Conservation (phyloP, 2,888 invertebrate genomes). For the Callosobruchus maculatus region DNA sequence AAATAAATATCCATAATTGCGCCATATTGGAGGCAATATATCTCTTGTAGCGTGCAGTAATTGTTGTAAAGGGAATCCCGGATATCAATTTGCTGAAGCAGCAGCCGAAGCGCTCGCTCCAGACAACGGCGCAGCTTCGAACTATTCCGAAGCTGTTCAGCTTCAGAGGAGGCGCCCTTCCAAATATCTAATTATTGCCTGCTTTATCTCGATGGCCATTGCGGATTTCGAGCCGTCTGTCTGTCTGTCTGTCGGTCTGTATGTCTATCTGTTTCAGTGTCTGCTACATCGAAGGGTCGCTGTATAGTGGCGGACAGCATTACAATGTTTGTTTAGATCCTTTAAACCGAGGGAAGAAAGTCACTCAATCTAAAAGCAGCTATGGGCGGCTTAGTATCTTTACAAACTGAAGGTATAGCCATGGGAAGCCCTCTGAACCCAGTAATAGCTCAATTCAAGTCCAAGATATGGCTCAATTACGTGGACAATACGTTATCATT, state of each 20-base stretch:
- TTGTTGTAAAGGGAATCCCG: conserved; percentile 30
- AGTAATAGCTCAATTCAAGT: no score
- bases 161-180: neutral
- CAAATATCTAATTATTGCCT: neutral
- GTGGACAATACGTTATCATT: no score
- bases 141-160: neutral
- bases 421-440: no score
- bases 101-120: no score
- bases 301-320: no score
- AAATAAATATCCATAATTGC: conserved; percentile 38
- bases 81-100: neutral
- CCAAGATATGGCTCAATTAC: no score
- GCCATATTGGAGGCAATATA: conserved; percentile 34
- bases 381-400: no score
- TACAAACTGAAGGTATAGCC: no score
- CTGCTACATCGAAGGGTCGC: neutral
- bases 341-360: no score
- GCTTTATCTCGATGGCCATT: neutral
- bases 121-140: neutral
- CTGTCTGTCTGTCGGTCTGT: neutral
- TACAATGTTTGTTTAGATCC: no score
- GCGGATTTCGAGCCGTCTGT: neutral
- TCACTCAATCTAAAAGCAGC: no score
- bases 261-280: neutral
- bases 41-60: conserved; percentile 30